phyloP scores from a whole-genome alignment of 92 coral and sea anemone genomes.

The Hydrozoanthus gracilis region DNA sequence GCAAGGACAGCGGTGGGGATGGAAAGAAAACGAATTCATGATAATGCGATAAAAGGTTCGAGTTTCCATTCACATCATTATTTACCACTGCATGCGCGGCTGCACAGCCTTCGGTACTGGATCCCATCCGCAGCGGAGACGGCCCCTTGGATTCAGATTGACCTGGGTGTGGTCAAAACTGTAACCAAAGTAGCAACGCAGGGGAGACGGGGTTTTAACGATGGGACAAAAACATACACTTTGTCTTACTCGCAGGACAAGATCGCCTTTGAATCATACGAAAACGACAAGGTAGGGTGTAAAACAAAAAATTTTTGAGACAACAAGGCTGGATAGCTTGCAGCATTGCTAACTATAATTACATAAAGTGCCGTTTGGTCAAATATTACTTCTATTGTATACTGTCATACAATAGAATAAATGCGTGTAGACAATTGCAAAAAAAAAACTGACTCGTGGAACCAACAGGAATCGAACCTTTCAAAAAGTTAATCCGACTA shows the following conservation, averaged over 20 bases:
- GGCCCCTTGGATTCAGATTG: conserved; percentile 20
- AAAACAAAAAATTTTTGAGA: too few species aligned
- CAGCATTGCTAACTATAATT: too few species aligned
- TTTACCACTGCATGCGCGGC: not conserved
- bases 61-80: not conserved
- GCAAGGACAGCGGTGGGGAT: conserved; percentile 14
- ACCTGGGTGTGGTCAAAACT: not conserved
- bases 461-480: too few species aligned
- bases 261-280: not conserved
- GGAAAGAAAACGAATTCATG: not conserved
- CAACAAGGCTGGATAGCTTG: too few species aligned
- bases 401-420: too few species aligned
- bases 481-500: too few species aligned
- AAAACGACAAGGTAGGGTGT: not conserved
- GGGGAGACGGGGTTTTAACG: not conserved
- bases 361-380: too few species aligned
- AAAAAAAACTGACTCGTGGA: too few species aligned
- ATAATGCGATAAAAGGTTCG: not conserved
- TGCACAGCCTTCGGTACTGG: not conserved
- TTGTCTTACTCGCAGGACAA: conserved; percentile 17
- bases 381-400: too few species aligned
- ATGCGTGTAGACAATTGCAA: too few species aligned
- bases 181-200: conserved; percentile 13
- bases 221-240: not conserved
- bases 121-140: not conserved